Evolutionary conservation across 2,797 vertebrate genomes (phyloP), one percentile per base, ranked within the genome.

Genomic region (Galagoides demidoff): DNA sequence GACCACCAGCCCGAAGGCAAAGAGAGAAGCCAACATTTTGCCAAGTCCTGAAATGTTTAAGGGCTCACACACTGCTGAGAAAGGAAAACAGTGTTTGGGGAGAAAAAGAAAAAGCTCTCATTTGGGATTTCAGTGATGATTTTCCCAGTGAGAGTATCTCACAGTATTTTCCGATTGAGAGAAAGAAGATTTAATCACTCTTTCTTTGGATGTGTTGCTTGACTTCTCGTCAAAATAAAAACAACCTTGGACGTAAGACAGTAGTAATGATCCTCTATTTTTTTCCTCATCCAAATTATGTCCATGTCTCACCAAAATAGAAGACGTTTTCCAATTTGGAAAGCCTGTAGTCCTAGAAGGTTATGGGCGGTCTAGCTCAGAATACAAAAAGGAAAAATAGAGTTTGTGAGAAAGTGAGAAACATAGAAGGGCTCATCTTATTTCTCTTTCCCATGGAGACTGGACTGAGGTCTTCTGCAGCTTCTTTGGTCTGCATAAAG

Each of bases 321-420:
- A 93, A 31, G 59, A 34, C 22, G 66, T 74, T 27, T 74, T 57
- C 25, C 45, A 57, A 57, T 43, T 82, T 83, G 57, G 61, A 89
- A 37, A 66, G 45, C 22, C 45, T 83, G 5, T 83, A n/a, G 39
- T 37, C 7, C 39, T 74, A 90, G 14, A 74, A 9, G 64, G 74
- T 49, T 78, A 43, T 78, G 34, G 39, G 73, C 9, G 20, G 68
- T 76, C 52, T 77, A 34, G 64, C 12, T 92, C 45, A 70, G 29
- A 68, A 37, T 43, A 5, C 8, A 61, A 76, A 90, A 85, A 78
- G 29, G 68, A 11, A 59, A 77, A 85, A 43, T 45, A 52, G 7
- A 88, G 23, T 92, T 78, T 61, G 12, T 59, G 52, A 92, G n/a
- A 70, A 95, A 95, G 29, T 89, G 43, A 85, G 68, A 89, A 89